These are phyloP conservation scores for Ramphastos sulfuratus DNA, from an alignment of 2,113 vertebrate species.

Conservation along the genomic window DNA sequence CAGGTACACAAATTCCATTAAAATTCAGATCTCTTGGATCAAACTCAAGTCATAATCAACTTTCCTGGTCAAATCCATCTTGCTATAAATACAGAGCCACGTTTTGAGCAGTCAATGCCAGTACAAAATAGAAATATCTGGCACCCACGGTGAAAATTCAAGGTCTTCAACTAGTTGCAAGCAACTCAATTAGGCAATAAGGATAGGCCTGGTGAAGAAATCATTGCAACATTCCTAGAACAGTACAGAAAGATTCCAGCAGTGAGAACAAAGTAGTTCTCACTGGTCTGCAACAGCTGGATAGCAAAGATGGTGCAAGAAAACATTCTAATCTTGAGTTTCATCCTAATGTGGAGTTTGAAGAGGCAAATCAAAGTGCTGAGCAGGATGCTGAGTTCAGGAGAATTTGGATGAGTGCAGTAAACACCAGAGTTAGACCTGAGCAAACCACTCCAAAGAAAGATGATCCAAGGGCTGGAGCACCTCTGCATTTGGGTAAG, in stretches of 20 bases:
- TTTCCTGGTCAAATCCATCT: background rate
- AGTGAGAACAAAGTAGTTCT: background rate
- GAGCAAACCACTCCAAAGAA: background rate
- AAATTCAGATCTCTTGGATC: background rate
- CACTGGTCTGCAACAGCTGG: background rate
- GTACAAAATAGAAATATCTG: background rate
- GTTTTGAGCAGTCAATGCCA: background rate
- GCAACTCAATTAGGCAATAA: background rate
- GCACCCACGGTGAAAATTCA: background rate
- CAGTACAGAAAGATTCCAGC: background rate
- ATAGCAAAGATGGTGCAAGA: too few species aligned
- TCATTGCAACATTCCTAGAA: background rate
- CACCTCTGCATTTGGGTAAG: background rate
- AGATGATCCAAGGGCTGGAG: too few species aligned
- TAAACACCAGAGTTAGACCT: background rate
- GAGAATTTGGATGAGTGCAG: background rate
- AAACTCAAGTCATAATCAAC: background rate
- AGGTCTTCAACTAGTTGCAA: background rate
- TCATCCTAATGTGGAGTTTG: background rate
- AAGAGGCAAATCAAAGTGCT: background rate
- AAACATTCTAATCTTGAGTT: too few species aligned
- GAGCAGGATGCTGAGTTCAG: background rate
- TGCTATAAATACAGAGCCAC: background rate
- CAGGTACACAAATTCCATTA: background rate
- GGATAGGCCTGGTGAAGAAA: background rate